Percentiles rank a stretch among this genome's conserved stretches.
phyloP scores from a whole-genome alignment of 2,888 invertebrate species.

The Byasa hedistus region DNA sequence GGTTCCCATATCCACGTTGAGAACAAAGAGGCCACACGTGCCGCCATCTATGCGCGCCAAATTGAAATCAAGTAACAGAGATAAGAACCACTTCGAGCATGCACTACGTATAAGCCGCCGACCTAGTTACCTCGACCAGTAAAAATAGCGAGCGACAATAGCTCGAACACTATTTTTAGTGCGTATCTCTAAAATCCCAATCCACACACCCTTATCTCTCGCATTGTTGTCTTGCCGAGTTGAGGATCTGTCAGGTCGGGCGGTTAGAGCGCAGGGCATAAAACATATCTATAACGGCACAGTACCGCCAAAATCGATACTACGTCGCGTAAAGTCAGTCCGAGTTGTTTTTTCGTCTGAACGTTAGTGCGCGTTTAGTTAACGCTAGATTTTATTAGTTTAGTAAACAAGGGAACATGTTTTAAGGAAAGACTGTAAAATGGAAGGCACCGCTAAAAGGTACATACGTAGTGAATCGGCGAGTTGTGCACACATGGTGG shows the following conservation, averaged over 20 bases:
- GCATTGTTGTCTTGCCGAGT: slow-evolving; percentile 40
- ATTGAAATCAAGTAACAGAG: slow-evolving; percentile 32
- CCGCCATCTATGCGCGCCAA: slow-evolving; percentile 44
- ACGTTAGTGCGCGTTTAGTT: slow-evolving; percentile 63
- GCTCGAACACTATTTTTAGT: slow-evolving; percentile 78
- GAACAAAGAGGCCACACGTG: slow-evolving; percentile 6
- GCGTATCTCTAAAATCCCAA: slow-evolving; percentile 67
- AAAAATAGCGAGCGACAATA: slow-evolving; percentile 77
- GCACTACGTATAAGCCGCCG: slow-evolving; percentile 56
- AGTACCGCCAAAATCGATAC: slow-evolving; percentile 48
- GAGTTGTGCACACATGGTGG: slow-evolving; percentile 75
- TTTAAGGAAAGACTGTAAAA: slow-evolving; percentile 53
- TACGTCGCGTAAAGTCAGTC: slow-evolving; percentile 49
- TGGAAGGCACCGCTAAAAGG: slow-evolving; percentile 69
- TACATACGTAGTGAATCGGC: slow-evolving; percentile 74
- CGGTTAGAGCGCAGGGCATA: slow-evolving; percentile 56
- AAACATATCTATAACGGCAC: slow-evolving; percentile 42
- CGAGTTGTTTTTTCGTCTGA: slow-evolving; percentile 56
- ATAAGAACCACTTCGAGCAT: slow-evolving; percentile 43
- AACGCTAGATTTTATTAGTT: slow-evolving; percentile 64
- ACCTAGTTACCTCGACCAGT: slow-evolving; percentile 72
- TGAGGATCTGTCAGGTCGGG: slow-evolving; percentile 35
- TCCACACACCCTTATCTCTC: slow-evolving; percentile 59
- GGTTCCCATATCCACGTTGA: too few relatives aligned
- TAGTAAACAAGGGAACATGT: slow-evolving; percentile 77